phyloP scores from a whole-genome alignment of 1,140 invertebrate genomes.

The Dendroctonus valens region DNA sequence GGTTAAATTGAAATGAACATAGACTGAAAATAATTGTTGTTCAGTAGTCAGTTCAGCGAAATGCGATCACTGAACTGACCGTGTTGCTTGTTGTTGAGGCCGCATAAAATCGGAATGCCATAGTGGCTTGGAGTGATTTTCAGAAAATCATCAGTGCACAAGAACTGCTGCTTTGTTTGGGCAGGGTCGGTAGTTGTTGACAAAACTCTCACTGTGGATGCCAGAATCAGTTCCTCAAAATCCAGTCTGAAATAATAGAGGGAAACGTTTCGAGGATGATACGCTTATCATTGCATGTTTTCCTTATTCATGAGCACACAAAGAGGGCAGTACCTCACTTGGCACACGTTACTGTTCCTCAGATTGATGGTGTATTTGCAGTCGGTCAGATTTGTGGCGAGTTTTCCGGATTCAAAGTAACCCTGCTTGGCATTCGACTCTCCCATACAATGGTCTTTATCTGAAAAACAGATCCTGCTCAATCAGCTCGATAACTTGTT shows the following conservation, averaged over 20 bases:
- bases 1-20: constrained; percentile 39
- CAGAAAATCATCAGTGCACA: constrained; percentile 31
- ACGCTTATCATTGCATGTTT: no score
- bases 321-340: constrained; percentile 46
- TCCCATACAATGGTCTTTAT: constrained; percentile 37
- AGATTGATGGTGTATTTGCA: constrained; percentile 40
- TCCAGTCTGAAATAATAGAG: constrained; percentile 38
- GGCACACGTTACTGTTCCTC: constrained; percentile 42
- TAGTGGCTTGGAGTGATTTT: constrained; percentile 33
- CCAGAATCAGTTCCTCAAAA: constrained; percentile 37
- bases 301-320: no score
- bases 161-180: constrained; percentile 2
- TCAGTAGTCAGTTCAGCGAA: no score
- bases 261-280: no score
- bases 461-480: constrained; percentile 25
- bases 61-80: no score
- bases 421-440: constrained; percentile 35
- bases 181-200: background rate
- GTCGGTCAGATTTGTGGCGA: constrained; percentile 1
- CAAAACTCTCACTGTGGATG: constrained; percentile 6
- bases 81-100: constrained; percentile 43
- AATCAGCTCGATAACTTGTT: no score
- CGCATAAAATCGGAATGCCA: constrained; percentile 39
- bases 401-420: constrained; percentile 37
- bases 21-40: constrained; percentile 38